phyloP scores from a whole-genome alignment of 2,888 invertebrate genomes.

The Maniola hyperantus region DNA sequence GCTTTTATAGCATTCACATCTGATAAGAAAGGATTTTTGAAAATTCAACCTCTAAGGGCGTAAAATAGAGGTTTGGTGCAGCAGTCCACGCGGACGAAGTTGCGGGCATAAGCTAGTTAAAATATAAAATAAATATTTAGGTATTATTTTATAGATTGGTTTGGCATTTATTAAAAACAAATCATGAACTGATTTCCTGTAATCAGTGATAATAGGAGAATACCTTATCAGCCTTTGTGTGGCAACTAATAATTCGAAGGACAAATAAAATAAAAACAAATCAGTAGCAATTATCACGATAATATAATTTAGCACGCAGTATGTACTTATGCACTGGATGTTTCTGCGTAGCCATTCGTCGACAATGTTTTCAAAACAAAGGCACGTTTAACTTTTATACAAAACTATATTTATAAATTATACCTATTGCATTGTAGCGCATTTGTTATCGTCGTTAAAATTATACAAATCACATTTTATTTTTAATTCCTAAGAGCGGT shows the following conservation, averaged over 20 bases:
- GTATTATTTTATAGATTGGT: too few relatives aligned
- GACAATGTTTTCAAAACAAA: slow-evolving; percentile 12
- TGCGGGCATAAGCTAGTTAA: too few relatives aligned
- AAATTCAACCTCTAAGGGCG: too few relatives aligned
- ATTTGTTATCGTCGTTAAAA: background rate
- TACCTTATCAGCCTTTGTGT: slow-evolving; percentile 6
- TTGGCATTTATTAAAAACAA: background rate
- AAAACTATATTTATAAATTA: too few relatives aligned
- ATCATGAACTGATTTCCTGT: background rate
- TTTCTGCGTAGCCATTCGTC: slow-evolving; percentile 2
- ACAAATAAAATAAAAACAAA: slow-evolving; percentile 18
- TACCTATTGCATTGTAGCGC: background rate
- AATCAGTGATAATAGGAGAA: background rate
- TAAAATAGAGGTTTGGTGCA: too few relatives aligned
- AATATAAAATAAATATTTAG: too few relatives aligned
- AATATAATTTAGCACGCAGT: slow-evolving; percentile 5
- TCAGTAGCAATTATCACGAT: slow-evolving; percentile 9
- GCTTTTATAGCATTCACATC: too few relatives aligned
- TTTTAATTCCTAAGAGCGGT: too few relatives aligned
- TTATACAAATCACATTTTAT: too few relatives aligned
- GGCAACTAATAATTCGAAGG: slow-evolving; percentile 9
- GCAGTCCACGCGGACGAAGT: too few relatives aligned
- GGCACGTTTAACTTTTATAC: background rate
- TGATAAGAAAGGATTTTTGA: too few relatives aligned
- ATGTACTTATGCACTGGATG: slow-evolving; percentile 6